Evolutionary conservation across 2,888 invertebrate genomes (phyloP), one percentile per base, ranked within the genome.

Genomic region (Bombylius major): DNA sequence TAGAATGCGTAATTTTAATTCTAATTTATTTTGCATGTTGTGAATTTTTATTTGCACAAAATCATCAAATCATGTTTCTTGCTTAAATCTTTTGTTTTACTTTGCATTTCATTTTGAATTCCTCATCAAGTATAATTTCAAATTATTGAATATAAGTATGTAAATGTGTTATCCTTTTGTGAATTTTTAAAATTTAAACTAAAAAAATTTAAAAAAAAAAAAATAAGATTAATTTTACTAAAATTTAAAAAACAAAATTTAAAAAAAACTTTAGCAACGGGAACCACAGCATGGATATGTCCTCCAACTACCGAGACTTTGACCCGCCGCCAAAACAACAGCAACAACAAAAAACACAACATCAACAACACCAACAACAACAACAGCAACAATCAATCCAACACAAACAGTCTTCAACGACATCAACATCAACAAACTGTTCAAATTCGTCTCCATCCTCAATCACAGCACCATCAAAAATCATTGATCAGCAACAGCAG

Each of bases 261-360:
- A 23, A 23, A 23, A 23, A 23, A 23, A 23, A 23, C 23, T 47
- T 53, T 57, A 53, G 60, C 57, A 61, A 61, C 57, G 62, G 62
- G 51, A 58, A 62, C 61, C 70, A 69, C 69, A 66, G 67, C 69
- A 52, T 72, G 70, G 72, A 72, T 66, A 65, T 71, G 67, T 64
- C 68, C 66, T 63, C 71, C 68, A 67, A 71, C 69, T 69, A 68
- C 67, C 60, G 70, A 66, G 65, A 70, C 70, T 69, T 70, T 68
- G 70, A 71, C 64, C 65, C 71, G 66, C 65, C 69, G 61, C 62
- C 68, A 66, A 72, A 72, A 59, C 69, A 68, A 59, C 66, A 57
- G 52, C 50, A 55, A 53, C 50, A 59, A 23, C 56, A 55, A 36
- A 32, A 52, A 42, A 13, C 61, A 60, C 56, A 57, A 53, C 63